These are phyloP conservation scores for Eubasilissa regina DNA, from an alignment of 1,140 invertebrate genomes.

Conservation along the genomic window DNA sequence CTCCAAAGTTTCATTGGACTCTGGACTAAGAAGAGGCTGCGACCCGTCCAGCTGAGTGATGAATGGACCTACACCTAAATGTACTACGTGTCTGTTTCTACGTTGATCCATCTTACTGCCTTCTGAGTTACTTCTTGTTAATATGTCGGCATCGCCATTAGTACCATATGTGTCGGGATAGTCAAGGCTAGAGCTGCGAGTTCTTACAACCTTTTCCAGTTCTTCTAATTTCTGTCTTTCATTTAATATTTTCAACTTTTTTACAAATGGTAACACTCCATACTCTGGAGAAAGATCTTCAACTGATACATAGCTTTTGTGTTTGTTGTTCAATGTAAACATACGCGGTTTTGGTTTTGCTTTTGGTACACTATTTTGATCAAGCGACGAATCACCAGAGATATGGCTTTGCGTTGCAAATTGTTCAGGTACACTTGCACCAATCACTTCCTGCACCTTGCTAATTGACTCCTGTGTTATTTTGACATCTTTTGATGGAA, in stretches of 20 bases:
- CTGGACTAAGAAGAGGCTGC: slow-evolving; percentile 75
- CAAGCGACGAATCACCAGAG: background rate
- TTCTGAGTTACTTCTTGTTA: slow-evolving; percentile 79
- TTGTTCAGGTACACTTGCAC: background rate
- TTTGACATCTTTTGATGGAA: slow-evolving; percentile 40
- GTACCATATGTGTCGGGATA: slow-evolving; percentile 78
- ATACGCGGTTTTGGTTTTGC: slow-evolving; percentile 59
- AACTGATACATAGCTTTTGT: slow-evolving; percentile 83
- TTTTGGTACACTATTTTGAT: slow-evolving; percentile 19
- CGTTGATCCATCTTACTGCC: slow-evolving; percentile 71
- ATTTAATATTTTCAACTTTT: slow-evolving; percentile 90
- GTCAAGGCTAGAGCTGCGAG: slow-evolving; percentile 85
- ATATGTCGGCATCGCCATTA: slow-evolving; percentile 72
- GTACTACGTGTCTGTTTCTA: background rate
- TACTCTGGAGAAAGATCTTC: slow-evolving; percentile 92
- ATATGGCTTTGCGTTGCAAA: background rate
- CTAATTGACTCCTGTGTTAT: slow-evolving; percentile 58
- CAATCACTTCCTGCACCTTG: slow-evolving; percentile 28
- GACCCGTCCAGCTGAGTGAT: slow-evolving; percentile 63
- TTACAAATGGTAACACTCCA: slow-evolving; percentile 88
- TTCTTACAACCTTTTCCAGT: slow-evolving; percentile 79
- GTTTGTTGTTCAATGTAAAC: slow-evolving; percentile 68
- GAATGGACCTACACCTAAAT: slow-evolving; percentile 15
- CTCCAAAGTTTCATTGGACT: slow-evolving; percentile 88
- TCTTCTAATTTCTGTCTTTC: slow-evolving; percentile 89